Evolutionary conservation across 2,888 invertebrate genomes (phyloP).

Genomic region (Ecdyonurus torrentis): DNA sequence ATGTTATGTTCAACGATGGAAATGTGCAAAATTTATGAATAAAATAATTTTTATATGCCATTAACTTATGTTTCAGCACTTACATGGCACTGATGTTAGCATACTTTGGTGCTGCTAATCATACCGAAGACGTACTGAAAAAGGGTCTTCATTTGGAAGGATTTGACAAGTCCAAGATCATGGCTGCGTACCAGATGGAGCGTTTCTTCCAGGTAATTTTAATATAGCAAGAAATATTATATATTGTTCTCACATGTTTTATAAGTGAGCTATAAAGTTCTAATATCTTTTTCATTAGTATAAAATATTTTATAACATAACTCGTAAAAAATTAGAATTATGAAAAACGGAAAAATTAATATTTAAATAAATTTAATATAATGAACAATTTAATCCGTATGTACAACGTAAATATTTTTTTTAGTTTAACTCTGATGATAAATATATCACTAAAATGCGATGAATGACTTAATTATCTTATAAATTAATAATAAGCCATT

Average conservation of each 20-base stretch:
- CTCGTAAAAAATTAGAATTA: not conserved
- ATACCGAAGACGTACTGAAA: slow-evolving; percentile 48
- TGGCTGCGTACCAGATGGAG: slow-evolving; percentile 56
- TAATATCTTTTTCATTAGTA: no score
- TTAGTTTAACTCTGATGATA: no score
- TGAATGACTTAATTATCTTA: no score
- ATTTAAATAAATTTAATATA: not conserved
- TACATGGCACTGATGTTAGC: slow-evolving; percentile 62
- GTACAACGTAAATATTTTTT: no score
- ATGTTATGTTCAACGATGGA: no score
- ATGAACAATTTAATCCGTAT: no score
- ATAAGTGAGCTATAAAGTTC: no score
- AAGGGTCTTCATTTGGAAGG: slow-evolving; percentile 41
- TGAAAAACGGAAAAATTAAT: not conserved
- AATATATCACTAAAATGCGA: no score
- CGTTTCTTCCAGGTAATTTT: slow-evolving; percentile 32
- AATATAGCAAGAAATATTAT: no score
- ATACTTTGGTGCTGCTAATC: slow-evolving; percentile 56
- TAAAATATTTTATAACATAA: no score
- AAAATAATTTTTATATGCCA: not conserved
- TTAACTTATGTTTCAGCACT: slow-evolving; percentile 33
- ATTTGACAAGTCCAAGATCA: slow-evolving; percentile 47
- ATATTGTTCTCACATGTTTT: no score
- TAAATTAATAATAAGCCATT: no score
- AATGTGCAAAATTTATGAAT: not conserved